Evolutionary conservation across 53 echinoderm and acorn worm genomes (phyloP).

Genomic region (Echinarachnius parma): DNA sequence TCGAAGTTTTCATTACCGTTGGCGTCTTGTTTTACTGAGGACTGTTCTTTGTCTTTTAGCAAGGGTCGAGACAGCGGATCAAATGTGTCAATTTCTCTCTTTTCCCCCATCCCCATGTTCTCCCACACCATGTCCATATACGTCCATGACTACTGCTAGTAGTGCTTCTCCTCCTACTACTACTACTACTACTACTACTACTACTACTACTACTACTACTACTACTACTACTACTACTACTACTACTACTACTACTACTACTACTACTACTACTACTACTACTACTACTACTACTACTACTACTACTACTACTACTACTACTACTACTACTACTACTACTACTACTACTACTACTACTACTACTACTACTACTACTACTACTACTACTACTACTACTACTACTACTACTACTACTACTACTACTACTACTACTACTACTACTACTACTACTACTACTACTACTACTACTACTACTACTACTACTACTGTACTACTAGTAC

Average conservation of each 20-base stretch:
- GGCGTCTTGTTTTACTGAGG: too few relatives aligned
- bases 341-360: too few relatives aligned
- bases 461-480: slow-evolving; percentile 4
- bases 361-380: slow-evolving; percentile 33
- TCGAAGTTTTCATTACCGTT: too few relatives aligned
- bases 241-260: slow-evolving; percentile 17
- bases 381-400: slow-evolving; percentile 32
- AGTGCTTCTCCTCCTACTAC: background rate
- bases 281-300: slow-evolving; percentile 7
- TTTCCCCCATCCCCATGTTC: too few relatives aligned
- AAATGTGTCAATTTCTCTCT: too few relatives aligned
- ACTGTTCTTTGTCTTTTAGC: too few relatives aligned
- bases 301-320: background rate
- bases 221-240: slow-evolving; percentile 29
- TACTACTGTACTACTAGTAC: background rate
- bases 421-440: slow-evolving; percentile 12
- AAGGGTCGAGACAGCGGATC: too few relatives aligned
- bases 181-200: slow-evolving; percentile 27
- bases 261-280: slow-evolving; percentile 20
- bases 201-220: slow-evolving; percentile 32
- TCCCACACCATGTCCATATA: too few relatives aligned
- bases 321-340: slow-evolving; percentile 1
- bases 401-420: slow-evolving; percentile 29
- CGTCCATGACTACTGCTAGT: background rate
- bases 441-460: slow-evolving; percentile 23